Evolutionary conservation across 2,888 invertebrate species (phyloP).

Genomic region (Eristalis tenax): DNA sequence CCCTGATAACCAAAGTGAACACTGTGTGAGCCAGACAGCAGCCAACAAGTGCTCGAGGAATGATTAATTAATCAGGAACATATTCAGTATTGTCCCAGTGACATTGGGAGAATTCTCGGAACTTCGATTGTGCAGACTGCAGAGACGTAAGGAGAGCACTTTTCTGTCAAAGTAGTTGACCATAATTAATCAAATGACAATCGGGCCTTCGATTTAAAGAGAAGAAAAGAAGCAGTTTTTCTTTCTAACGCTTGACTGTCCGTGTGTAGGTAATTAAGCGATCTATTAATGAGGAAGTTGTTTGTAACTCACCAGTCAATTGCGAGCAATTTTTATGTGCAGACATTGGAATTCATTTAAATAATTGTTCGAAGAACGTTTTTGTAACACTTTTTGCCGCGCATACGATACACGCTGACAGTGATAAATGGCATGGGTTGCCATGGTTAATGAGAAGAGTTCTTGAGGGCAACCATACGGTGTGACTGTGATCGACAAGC

Average conservation of each 20-base stretch:
- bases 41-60: slow-evolving; percentile 4
- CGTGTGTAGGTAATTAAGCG: neutral
- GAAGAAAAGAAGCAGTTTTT: slow-evolving; percentile 8
- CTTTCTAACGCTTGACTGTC: neutral
- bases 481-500: slow-evolving; percentile 25
- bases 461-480: slow-evolving; percentile 5
- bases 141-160: slow-evolving; percentile 6
- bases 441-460: slow-evolving; percentile 24
- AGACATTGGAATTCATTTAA: slow-evolving; percentile 54
- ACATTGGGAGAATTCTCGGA: slow-evolving; percentile 18
- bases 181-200: slow-evolving; percentile 55
- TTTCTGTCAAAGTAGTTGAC: slow-evolving; percentile 30
- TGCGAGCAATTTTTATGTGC: slow-evolving; percentile 36
- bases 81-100: slow-evolving; percentile 31
- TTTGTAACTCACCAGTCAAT: slow-evolving; percentile 22
- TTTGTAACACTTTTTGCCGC: slow-evolving; percentile 8
- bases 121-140: neutral
- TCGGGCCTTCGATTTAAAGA: slow-evolving; percentile 20
- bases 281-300: slow-evolving; percentile 58
- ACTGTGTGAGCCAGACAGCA: slow-evolving; percentile 10
- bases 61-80: slow-evolving; percentile 29
- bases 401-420: slow-evolving; percentile 42
- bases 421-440: slow-evolving; percentile 34
- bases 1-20: slow-evolving; percentile 39
- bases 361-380: slow-evolving; percentile 35